Evolutionary conservation across 2,113 vertebrate genomes (phyloP).

Genomic region (Podiceps cristatus): DNA sequence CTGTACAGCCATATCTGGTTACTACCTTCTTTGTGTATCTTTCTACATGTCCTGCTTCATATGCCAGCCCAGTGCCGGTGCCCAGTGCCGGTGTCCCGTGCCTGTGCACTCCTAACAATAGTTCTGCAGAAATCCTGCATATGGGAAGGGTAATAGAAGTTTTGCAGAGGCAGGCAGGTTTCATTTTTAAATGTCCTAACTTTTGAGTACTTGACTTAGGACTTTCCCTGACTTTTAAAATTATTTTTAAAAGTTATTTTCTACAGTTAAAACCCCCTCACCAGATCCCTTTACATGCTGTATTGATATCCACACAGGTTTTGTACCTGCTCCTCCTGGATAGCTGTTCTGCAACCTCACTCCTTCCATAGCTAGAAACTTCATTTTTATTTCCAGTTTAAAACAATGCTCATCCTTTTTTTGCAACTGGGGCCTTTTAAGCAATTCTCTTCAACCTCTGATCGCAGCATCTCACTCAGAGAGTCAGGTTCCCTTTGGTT

Average conservation of each 20-base stretch:
- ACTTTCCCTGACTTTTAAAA: not conserved
- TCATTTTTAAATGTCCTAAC: not conserved
- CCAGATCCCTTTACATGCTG: not conserved
- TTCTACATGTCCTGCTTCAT: not conserved
- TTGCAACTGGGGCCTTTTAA: not conserved
- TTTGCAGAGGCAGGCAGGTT: not conserved
- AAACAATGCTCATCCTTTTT: not conserved
- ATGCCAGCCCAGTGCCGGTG: not conserved
- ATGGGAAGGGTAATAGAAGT: not conserved
- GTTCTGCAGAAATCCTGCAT: not conserved
- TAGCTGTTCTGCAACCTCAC: not conserved
- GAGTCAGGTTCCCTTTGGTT: not conserved
- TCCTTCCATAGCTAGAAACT: not conserved
- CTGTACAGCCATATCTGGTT: not conserved
- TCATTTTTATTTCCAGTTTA: not conserved
- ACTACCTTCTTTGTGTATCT: not conserved
- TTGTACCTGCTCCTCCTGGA: not conserved
- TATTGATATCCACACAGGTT: not conserved
- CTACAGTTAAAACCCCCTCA: not conserved
- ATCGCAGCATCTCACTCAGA: not conserved
- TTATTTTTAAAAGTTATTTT: not conserved
- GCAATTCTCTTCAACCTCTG: not conserved
- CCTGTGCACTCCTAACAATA: not conserved
- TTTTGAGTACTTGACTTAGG: not conserved
- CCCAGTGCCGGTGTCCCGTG: not conserved